Conservation (phyloP, 2,113 vertebrate genomes). For the Puffinus mauretanicus region DNA sequence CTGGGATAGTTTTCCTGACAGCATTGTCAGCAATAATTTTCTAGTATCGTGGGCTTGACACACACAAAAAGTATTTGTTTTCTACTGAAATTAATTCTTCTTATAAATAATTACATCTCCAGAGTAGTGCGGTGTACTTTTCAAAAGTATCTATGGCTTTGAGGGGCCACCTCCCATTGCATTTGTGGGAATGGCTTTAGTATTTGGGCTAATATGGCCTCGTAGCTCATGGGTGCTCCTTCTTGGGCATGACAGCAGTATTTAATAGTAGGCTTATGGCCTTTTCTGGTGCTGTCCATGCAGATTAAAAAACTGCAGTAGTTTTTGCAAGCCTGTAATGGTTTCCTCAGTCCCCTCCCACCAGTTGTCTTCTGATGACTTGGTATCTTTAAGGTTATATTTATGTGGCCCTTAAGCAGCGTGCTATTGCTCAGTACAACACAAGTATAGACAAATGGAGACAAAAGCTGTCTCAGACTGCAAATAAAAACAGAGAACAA, state of each 20-base stretch:
- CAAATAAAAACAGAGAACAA: neutral
- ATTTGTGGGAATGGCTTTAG: neutral
- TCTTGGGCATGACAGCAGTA: neutral
- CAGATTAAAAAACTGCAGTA: neutral
- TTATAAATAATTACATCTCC: neutral
- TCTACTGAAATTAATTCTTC: neutral
- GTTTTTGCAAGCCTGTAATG: neutral
- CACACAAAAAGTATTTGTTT: neutral
- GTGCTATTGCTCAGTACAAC: neutral
- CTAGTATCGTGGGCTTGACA: neutral
- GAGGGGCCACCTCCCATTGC: neutral
- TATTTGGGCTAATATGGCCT: neutral
- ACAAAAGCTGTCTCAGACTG: neutral
- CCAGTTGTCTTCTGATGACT: neutral
- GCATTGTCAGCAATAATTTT: neutral
- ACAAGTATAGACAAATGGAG: neutral
- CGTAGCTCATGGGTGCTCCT: neutral
- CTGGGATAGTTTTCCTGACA: neutral
- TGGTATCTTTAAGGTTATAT: neutral
- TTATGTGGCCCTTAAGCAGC: neutral
- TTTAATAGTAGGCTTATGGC: neutral
- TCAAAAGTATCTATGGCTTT: neutral
- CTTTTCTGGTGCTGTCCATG: neutral
- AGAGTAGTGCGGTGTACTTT: neutral
- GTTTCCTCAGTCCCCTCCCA: neutral